A percentile compares a stretch with the other conserved stretches of the same genome.
phyloP scores from a whole-genome alignment of 2,888 invertebrate genomes.

The Drosophila fulvimacula region DNA sequence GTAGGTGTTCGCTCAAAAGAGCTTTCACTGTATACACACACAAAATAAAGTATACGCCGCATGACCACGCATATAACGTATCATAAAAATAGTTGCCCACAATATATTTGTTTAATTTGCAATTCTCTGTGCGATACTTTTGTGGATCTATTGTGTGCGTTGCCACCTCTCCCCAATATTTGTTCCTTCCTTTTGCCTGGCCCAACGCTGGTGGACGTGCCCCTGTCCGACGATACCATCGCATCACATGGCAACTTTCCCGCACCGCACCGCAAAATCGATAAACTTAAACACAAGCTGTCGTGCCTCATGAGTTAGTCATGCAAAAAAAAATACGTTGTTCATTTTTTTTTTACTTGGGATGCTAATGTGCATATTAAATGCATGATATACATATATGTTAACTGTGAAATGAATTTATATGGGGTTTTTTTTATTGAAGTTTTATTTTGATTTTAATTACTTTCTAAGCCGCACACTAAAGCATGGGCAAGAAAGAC shows the following conservation, averaged over 20 bases:
- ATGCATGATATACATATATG: neutral
- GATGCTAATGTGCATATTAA: conserved; percentile 4
- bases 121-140: neutral
- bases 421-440: neutral
- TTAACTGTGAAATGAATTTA: neutral
- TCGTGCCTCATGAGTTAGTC: conserved; percentile 60
- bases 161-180: conserved; percentile 3
- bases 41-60: conserved; percentile 26
- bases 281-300: conserved; percentile 59
- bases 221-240: conserved; percentile 17
- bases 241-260: conserved; percentile 70
- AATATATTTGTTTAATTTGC: conserved; percentile 10
- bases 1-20: neutral
- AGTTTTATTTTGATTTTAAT: conserved; percentile 38
- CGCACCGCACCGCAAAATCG: conserved; percentile 70
- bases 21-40: conserved; percentile 21
- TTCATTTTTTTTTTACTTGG: neutral
- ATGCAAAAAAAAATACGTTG: conserved; percentile 40
- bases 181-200: conserved; percentile 1
- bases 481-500: conserved; percentile 82
- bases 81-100: conserved; percentile 12
- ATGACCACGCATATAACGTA: conserved; percentile 6
- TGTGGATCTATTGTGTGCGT: conserved; percentile 14
- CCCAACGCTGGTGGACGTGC: conserved; percentile 12
- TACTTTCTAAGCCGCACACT: conserved; percentile 31